Percentiles rank a stretch among this genome's conserved stretches.
Conservation (phyloP, 2,113 vertebrate genomes). For the Lophotis ruficrista region DNA sequence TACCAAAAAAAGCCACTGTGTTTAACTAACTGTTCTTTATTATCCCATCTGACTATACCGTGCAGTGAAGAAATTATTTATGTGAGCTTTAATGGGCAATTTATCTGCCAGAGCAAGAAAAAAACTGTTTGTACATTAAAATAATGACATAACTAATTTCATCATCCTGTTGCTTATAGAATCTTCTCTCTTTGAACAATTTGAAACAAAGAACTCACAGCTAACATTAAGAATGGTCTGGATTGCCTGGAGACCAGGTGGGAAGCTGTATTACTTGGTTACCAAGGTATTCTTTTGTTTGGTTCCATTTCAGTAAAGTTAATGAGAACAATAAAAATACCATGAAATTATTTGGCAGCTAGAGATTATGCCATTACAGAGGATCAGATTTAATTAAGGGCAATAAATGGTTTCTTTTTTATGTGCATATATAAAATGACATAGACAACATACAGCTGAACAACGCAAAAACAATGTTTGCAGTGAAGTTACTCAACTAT, state of each 20-base stretch:
- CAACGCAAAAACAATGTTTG: not conserved
- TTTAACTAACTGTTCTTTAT: not conserved
- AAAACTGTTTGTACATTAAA: not conserved
- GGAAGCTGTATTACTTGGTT: not conserved
- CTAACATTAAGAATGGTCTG: not conserved
- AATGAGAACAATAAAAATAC: conserved; percentile 25
- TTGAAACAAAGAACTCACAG: not conserved
- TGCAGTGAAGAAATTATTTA: not conserved
- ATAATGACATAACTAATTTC: not conserved
- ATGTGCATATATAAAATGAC: not conserved
- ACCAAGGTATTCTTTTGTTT: not conserved
- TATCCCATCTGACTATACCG: not conserved
- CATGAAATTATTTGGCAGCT: not conserved
- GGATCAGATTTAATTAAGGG: not conserved
- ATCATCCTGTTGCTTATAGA: not conserved
- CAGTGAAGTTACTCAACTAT: not conserved
- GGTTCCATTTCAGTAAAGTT: not conserved
- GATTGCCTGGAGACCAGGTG: not conserved
- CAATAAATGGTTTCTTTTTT: accelerated
- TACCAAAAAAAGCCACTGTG: not conserved
- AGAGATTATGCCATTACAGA: not conserved
- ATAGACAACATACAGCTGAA: not conserved
- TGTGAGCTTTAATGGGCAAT: not conserved
- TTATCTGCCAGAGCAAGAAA: not conserved
- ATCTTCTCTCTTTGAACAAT: not conserved